Conservation (phyloP, 2,888 invertebrate species). For the Xylota sylvarum region DNA sequence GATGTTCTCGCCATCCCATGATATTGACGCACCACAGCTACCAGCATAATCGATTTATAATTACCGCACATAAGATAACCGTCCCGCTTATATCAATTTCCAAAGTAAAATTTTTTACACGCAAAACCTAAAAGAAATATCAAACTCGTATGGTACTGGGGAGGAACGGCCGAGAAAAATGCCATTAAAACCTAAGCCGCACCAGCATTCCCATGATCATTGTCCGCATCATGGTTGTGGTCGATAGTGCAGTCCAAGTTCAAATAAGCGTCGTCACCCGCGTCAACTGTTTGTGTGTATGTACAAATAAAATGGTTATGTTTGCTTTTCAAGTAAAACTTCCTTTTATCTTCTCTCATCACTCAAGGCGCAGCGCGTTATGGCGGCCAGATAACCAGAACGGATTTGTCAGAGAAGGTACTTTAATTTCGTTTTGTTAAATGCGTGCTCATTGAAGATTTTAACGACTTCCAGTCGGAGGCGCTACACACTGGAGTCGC, state of each 20-base stretch:
- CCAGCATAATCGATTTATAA: conserved; percentile 67
- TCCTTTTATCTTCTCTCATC: conserved; percentile 15
- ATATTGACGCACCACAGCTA: not conserved
- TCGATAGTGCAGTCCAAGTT: conserved; percentile 13
- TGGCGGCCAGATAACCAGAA: conserved; percentile 33
- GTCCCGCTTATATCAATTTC: conserved; percentile 60
- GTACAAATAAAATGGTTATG: conserved; percentile 21
- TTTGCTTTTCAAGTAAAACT: conserved; percentile 12
- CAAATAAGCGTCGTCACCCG: conserved; percentile 26
- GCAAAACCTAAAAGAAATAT: conserved; percentile 34
- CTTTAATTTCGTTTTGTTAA: conserved; percentile 43
- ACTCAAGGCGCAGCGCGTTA: conserved; percentile 6
- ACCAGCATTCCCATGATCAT: not conserved
- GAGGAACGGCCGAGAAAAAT: not conserved
- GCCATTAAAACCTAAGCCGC: conserved; percentile 30
- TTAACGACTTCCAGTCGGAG: conserved; percentile 56
- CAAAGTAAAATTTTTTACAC: conserved; percentile 51
- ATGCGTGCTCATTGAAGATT: conserved; percentile 43
- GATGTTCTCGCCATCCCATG: conserved; percentile 18
- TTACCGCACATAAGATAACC: conserved; percentile 46
- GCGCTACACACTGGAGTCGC: conserved; percentile 25
- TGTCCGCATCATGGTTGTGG: conserved; percentile 36
- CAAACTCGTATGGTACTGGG: conserved; percentile 14
- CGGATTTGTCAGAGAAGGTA: conserved; percentile 36
- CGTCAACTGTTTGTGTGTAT: not conserved